Base-by-base conservation (phyloP, 2,888 invertebrate species). In the Pogonocherus hispidulus region DNA sequence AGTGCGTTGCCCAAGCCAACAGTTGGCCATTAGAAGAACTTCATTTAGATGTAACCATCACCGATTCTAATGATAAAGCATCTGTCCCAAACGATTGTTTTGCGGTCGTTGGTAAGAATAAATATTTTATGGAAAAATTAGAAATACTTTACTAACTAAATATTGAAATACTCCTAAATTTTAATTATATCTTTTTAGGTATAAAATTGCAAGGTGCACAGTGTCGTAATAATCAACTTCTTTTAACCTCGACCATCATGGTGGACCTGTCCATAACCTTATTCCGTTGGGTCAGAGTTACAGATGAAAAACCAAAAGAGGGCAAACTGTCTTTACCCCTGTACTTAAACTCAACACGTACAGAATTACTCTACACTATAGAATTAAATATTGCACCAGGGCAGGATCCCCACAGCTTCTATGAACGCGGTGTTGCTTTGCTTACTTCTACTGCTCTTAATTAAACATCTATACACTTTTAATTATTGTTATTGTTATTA, bases 1-100 rank as follows among this genome's bases (percentile, higher is more conserved):
- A 99, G 84, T 98, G 97, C 85, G 97, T 99, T 51, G 99, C 98
- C 0, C 97, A 97, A 84, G 96, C 95, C 0, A 99, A 99, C 85
- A 96, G 94, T 77, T 95, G 95, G 95, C 98, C 99, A 0, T 89
- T 99, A 49, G 99, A 99, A 86, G 99, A 99, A 86, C 89, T 99
- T 11, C 91, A 94, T 76, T 87, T 98, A 71, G 93, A 95, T 86
- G 95, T 95, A 65, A 89, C 89, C 37, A 90, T 93, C 65, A 88
- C 89, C 0, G 90, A 91, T 77, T 85, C 87, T 32, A 85, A 84
- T 68, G 89, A 89, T 76, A 81, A 72, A 71, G 77, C 80, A 18
- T 71, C 76, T 63, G 72, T 80, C 63, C 74, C 85, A n/a, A 78
- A 78, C 63, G 85, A 85, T 73, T 86, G 87, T 75, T 88, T 88